A percentile compares a stretch with the other conserved stretches of the same genome.
phyloP scores from a whole-genome alignment of 2,113 vertebrate genomes.

The Anarrhichthys ocellatus region DNA sequence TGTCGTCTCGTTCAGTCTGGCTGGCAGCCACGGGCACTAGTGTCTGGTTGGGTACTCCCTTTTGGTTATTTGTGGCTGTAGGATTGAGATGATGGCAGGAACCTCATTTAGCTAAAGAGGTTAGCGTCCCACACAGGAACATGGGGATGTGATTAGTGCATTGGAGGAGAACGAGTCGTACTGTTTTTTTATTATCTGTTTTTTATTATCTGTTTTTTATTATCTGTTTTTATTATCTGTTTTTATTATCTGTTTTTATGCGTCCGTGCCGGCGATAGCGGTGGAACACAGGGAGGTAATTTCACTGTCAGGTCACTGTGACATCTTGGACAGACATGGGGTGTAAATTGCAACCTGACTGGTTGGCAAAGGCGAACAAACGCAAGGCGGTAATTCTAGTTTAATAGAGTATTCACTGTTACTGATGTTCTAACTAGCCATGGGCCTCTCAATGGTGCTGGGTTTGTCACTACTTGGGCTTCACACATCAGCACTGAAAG shows the following conservation, averaged over 20 bases:
- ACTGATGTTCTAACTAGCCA: not conserved
- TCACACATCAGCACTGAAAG: not conserved
- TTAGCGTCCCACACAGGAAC: slow-evolving; percentile 67
- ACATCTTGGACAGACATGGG: not conserved
- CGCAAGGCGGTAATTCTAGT: not conserved
- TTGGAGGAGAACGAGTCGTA: slow-evolving; percentile 20
- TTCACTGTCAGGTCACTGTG: not conserved
- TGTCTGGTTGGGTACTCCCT: slow-evolving; percentile 23
- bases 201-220: no score
- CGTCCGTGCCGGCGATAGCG: no score
- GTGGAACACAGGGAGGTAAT: not conserved
- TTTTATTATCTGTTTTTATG: not conserved
- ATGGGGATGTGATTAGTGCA: slow-evolving; percentile 61
- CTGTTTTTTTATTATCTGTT: not conserved
- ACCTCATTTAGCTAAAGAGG: slow-evolving; percentile 72
- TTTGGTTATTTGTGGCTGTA: slow-evolving; percentile 48
- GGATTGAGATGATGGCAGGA: slow-evolving; percentile 53
- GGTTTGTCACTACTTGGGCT: not conserved
- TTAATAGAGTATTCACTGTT: slow-evolving; percentile 1
- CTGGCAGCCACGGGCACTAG: slow-evolving; percentile 19
- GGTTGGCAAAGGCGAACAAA: not conserved
- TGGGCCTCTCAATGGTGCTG: no score
- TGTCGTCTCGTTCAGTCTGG: slow-evolving; percentile 36
- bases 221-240: not conserved
- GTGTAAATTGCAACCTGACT: not conserved